Percentiles rank a stretch among this genome's conserved stretches.
Conservation (phyloP, 2,113 vertebrate genomes). For the Chionis minor region DNA sequence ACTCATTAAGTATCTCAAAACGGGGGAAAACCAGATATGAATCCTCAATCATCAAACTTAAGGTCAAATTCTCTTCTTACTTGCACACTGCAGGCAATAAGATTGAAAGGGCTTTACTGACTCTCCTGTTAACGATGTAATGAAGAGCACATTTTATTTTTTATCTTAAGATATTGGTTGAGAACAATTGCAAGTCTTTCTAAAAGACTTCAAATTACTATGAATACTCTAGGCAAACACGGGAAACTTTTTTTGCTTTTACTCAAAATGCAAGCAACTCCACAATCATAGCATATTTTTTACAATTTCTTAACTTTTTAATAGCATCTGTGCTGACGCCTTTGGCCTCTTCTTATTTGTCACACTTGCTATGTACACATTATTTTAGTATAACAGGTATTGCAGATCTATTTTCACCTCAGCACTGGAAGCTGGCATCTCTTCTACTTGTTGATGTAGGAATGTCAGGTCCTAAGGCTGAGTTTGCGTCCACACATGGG, state of each 20-base stretch:
- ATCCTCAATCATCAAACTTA: neutral
- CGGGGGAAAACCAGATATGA: neutral
- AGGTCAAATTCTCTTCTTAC: neutral
- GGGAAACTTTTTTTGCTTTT: neutral
- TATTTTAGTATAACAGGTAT: neutral
- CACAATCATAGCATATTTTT: neutral
- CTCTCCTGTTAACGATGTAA: neutral
- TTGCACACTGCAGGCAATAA: neutral
- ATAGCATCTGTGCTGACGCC: neutral
- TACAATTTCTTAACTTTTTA: neutral
- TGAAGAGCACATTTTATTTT: neutral
- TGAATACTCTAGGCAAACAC: neutral
- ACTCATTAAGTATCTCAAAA: neutral
- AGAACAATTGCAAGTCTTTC: neutral
- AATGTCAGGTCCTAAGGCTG: neutral
- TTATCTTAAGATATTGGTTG: neutral
- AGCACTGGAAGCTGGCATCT: neutral
- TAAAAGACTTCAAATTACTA: neutral
- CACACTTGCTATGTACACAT: neutral
- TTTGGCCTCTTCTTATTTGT: neutral
- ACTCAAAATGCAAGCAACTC: neutral
- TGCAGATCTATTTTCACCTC: neutral
- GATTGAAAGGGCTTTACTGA: neutral
- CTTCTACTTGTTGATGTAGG: neutral
- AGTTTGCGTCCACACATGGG: neutral